phyloP scores from a whole-genome alignment of 2,888 invertebrate genomes.

The Alentia gelatinosa region DNA sequence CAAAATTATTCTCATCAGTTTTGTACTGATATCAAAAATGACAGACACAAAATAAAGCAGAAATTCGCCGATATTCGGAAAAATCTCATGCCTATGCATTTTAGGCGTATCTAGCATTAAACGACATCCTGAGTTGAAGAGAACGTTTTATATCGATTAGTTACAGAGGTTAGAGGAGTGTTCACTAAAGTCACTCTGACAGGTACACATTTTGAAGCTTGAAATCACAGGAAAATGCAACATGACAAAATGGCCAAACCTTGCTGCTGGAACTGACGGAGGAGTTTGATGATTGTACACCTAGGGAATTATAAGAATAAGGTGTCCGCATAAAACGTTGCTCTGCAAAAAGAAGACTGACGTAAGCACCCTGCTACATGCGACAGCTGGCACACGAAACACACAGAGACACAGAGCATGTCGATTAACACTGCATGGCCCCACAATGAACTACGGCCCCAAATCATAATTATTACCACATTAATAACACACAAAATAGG shows the following conservation, averaged over 20 bases:
- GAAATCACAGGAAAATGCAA: neutral
- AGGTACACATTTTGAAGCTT: neutral
- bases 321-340: constrained; percentile 47
- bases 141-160: no score
- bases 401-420: neutral
- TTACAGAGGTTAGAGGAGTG: no score
- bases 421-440: neutral
- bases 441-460: neutral
- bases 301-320: constrained; percentile 50
- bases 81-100: no score
- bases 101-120: no score
- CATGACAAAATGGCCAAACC: constrained; percentile 8
- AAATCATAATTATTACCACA: neutral
- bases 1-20: no score
- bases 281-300: constrained; percentile 27
- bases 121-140: no score
- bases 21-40: no score
- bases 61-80: no score
- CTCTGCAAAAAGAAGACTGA: constrained; percentile 26
- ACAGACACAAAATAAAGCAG: no score
- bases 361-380: constrained; percentile 18
- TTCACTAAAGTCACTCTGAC: no score
- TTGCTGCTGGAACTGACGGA: constrained; percentile 25
- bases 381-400: neutral
- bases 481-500: no score